These are phyloP conservation scores for Vollenhovia emeryi DNA, from an alignment of 1,140 invertebrate genomes.

Conservation along the genomic window DNA sequence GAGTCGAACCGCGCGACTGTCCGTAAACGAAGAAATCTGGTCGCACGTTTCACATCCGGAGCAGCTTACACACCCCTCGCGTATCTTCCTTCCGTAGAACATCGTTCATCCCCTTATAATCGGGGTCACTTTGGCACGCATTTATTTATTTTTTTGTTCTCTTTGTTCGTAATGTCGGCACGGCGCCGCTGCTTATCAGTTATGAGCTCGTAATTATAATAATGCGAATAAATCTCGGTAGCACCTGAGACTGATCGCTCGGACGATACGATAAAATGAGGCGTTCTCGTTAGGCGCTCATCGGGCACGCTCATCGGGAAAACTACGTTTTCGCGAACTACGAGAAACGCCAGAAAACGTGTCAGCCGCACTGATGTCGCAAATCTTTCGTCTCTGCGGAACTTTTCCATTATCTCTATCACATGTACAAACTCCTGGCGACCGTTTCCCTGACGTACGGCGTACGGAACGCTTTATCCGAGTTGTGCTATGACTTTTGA, in stretches of 20 bases:
- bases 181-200: conserved; percentile 74
- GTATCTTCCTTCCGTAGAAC: conserved; percentile 27
- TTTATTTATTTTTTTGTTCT: conserved; percentile 43
- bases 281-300: conserved; percentile 31
- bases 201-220: conserved; percentile 70
- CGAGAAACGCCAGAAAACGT: neutral
- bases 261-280: conserved; percentile 65
- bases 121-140: conserved; percentile 70
- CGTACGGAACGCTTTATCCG: conserved; percentile 21
- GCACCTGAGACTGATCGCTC: conserved; percentile 68
- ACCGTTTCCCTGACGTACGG: conserved; percentile 17
- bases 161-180: conserved; percentile 68
- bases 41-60: conserved; percentile 22
- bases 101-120: conserved; percentile 5
- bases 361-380: neutral
- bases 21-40: neutral
- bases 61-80: conserved; percentile 33
- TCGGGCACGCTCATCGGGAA: neutral
- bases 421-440: conserved; percentile 5
- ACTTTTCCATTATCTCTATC: neutral
- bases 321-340: conserved; percentile 25
- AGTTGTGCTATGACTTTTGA: conserved; percentile 26
- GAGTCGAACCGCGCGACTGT: neutral
- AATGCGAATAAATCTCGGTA: conserved; percentile 72
- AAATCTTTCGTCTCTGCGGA: neutral